Base-by-base conservation (phyloP, 2,113 vertebrate genomes). In the Podarcis cretensis region DNA sequence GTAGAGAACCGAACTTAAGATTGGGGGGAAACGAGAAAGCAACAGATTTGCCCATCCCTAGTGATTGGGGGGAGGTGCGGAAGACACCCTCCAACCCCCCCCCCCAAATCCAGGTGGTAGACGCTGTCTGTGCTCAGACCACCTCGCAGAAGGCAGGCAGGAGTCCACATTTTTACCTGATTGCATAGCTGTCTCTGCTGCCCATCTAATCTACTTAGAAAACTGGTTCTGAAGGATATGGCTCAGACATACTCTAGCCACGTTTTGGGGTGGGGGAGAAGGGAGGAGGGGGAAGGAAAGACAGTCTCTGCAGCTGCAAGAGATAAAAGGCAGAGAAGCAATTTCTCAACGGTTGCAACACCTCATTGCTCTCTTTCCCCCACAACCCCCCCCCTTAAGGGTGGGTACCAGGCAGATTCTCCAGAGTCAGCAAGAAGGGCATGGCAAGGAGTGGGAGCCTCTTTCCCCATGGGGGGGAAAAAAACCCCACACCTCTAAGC, bases 181-280 rank as follows among this genome's bases (percentile, higher is more conserved):
- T 96, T 96, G 96, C 96, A 96, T 95, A 95, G 94, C 91, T 94
- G 95, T 94, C 93, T 95, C 95, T 94, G 94, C 93, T 95, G 91
- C 95, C 91, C 95, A 96, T 96, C 95, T 96, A 94, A 96, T 94
- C 95, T 95, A 88, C 93, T 96, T 92, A 95, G 94, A 95, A 96
- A 96, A 96, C 95, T 96, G 95, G 95, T 95, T 96, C 95, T 93
- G 94, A 96, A 96, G 94, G 95, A 92, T 96, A 94, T 85, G 90
- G 93, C 92, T 96, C 93, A 96, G 95, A 95, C 95, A 96, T 91
- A 94, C 94, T 91, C 93, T 63, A 20, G 92, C 95, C 1, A 0
- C 80, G 86, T 80, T 86, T 78, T 66, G 71, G 5, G 16, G 0
- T 59, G 13, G 10, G 43, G 35, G 77, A 76, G 86, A 86, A 32